These are phyloP conservation scores for Amphiprion clarkii DNA, from an alignment of 2,797 vertebrate genomes.

Conservation along the genomic window DNA sequence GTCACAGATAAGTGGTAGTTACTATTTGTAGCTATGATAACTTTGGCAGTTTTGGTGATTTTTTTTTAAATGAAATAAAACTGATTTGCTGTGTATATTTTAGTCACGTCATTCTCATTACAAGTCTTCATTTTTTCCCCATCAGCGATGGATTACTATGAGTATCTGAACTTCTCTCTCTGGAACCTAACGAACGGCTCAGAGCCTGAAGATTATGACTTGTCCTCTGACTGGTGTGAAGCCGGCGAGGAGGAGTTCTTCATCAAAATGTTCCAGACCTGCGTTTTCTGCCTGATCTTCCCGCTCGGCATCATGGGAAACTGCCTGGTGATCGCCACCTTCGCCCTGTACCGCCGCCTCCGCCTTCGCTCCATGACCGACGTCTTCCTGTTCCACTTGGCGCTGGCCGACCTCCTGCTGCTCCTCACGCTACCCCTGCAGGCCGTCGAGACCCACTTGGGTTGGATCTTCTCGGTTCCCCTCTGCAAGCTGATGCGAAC, in stretches of 20 bases:
- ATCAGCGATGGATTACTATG: conserved; percentile 14
- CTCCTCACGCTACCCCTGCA: conserved; percentile 89
- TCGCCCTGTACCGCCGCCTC: conserved; percentile 76
- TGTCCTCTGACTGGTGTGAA: conserved; percentile 76
- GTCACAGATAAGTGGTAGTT: too few relatives aligned
- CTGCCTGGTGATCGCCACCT: conserved; percentile 90
- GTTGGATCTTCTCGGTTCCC: conserved; percentile 77
- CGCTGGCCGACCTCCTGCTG: conserved; percentile 91
- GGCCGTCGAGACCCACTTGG: conserved; percentile 64
- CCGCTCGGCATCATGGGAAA: conserved; percentile 89
- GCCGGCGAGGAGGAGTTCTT: conserved; percentile 53
- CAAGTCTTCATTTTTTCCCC: neutral
- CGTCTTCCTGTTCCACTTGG: conserved; percentile 91
- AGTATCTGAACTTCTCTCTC: neutral
- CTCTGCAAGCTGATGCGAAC: conserved; percentile 85
- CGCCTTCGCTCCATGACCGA: conserved; percentile 87
- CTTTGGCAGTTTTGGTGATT: too few relatives aligned
- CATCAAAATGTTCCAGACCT: conserved; percentile 86
- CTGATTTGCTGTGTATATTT: neutral
- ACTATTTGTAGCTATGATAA: too few relatives aligned
- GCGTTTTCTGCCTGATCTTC: conserved; percentile 84
- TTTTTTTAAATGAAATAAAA: too few relatives aligned
- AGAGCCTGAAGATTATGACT: rapidly evolving
- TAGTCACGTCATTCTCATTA: neutral
- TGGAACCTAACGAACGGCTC: rapidly evolving